Base-by-base conservation (phyloP, 2,113 vertebrate genomes). In the Meriones unguiculatus region DNA sequence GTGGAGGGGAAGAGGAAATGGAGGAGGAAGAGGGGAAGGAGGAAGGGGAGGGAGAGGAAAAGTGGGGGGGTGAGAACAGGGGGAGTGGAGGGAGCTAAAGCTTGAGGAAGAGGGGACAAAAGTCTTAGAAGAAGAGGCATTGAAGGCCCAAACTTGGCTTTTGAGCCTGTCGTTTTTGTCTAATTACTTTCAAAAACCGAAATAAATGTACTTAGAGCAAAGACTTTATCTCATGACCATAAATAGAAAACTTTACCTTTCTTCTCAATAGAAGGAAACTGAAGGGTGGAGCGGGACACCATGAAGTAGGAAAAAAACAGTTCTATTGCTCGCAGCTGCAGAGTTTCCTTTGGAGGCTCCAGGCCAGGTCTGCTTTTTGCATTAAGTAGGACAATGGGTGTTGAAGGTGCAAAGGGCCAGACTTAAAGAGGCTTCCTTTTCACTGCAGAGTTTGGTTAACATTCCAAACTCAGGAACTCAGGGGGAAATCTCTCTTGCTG, bases 231-330 rank as follows among this genome's bases (percentile, higher is more conserved):
- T n/a, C 52, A 35, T 90, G 64, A 59, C 93, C 75, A 38, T 91
- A 93, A 87, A 76, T 70, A 92, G 96, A 93, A 90, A 97, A 86
- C 77, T 52, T 84, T 32, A 64, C 32, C 46, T 77, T 57, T 28
- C 77, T 76, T 46, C 50, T 86, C 86, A 93, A 86, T 78, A 50
- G 90, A 86, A 95, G 96, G 96, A 98, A 97, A 85, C 72, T 77
- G 14, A 77, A 86, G 52, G 38, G 18, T 24, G 38, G 89, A 87
- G 38, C 11, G 73, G 90, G 87, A 28, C 30, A 25, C 41, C 77
- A 92, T 10, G 87, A 70, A 35, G 41, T 12, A 84, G 72, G 59
- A 17, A 88, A 81, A 85, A 94, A 89, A 50, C 24, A 52, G 15
- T 54, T 59, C 20, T 1, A 4, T 65, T 46, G 52, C 5, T 92